Evolutionary conservation across 2,113 vertebrate species (phyloP).

Genomic region (Amblyopsis rosae): DNA sequence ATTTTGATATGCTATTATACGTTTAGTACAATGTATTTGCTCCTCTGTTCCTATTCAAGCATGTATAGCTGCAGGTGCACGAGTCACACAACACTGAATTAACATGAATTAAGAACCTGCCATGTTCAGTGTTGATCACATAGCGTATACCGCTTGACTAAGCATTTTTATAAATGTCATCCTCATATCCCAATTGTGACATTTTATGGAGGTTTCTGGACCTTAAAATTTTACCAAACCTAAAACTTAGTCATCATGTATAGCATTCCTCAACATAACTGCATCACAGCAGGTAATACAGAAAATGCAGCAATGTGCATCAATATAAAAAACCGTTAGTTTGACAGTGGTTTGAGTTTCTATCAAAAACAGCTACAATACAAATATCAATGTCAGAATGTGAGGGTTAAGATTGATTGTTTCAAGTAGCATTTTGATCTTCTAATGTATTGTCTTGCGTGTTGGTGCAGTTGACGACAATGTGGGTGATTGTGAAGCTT

Average conservation of each 20-base stretch:
- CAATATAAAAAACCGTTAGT: slow-evolving; percentile 20
- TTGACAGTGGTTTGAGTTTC: background rate
- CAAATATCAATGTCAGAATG: slow-evolving; percentile 19
- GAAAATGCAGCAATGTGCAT: slow-evolving; percentile 23
- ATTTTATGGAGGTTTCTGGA: background rate
- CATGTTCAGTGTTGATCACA: background rate
- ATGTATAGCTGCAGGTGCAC: slow-evolving; percentile 25
- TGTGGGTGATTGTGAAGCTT: slow-evolving; percentile 13
- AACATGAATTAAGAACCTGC: background rate
- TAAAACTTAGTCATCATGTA: slow-evolving; percentile 69
- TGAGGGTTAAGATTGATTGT: background rate
- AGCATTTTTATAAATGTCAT: too few relatives aligned
- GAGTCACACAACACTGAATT: background rate
- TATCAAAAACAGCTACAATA: background rate
- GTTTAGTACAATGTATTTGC: background rate
- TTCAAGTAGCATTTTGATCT: slow-evolving; percentile 44
- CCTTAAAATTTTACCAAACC: slow-evolving; percentile 13
- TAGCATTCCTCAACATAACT: slow-evolving; percentile 65
- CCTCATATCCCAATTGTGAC: too few relatives aligned
- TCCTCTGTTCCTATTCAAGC: slow-evolving; percentile 1
- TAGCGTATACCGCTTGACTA: background rate
- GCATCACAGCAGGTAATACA: slow-evolving; percentile 50
- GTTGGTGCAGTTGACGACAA: slow-evolving; percentile 40
- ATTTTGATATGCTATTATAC: background rate
- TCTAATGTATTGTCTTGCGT: slow-evolving; percentile 37